phyloP scores from a whole-genome alignment of 2,888 invertebrate genomes.

The Papilio elwesi region DNA sequence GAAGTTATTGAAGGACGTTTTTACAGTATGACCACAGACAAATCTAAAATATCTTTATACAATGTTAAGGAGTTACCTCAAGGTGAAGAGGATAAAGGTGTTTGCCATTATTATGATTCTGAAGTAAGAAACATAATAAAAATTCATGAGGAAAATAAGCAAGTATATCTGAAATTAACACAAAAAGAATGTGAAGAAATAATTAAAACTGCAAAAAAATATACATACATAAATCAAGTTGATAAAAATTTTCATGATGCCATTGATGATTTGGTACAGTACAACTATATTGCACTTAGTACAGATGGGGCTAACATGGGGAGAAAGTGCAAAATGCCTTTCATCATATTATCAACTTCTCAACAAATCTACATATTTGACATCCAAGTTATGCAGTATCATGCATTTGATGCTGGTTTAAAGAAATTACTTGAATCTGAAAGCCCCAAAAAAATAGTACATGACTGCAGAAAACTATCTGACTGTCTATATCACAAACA shows the following conservation, averaged over 20 bases:
- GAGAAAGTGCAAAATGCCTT: slow-evolving; percentile 78
- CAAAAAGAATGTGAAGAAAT: slow-evolving; percentile 75
- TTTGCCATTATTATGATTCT: slow-evolving; percentile 72
- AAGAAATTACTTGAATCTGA: slow-evolving; percentile 74
- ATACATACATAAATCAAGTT: slow-evolving; percentile 77
- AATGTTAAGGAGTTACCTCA: slow-evolving; percentile 70
- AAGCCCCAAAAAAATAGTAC: slow-evolving; percentile 82
- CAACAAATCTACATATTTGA: slow-evolving; percentile 80
- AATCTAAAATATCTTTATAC: slow-evolving; percentile 75
- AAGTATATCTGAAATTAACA: slow-evolving; percentile 67
- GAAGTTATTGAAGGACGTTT: slow-evolving; percentile 77
- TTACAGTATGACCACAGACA: slow-evolving; percentile 73
- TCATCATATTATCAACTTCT: slow-evolving; percentile 73
- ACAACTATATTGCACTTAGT: slow-evolving; percentile 68
- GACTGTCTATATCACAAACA: slow-evolving; percentile 85
- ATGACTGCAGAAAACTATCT: slow-evolving; percentile 83
- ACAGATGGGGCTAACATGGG: slow-evolving; percentile 80
- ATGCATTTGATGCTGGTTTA: slow-evolving; percentile 79
- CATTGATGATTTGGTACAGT: slow-evolving; percentile 66
- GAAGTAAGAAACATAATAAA: slow-evolving; percentile 76
- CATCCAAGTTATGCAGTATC: slow-evolving; percentile 76
- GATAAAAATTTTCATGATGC: slow-evolving; percentile 74
- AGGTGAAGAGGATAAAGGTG: slow-evolving; percentile 63
- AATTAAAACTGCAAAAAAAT: slow-evolving; percentile 72
- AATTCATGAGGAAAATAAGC: slow-evolving; percentile 64